A percentile compares a stretch with the other conserved stretches of the same genome.
phyloP scores from a whole-genome alignment of 2,888 invertebrate genomes.

The Drosophila siamana region DNA sequence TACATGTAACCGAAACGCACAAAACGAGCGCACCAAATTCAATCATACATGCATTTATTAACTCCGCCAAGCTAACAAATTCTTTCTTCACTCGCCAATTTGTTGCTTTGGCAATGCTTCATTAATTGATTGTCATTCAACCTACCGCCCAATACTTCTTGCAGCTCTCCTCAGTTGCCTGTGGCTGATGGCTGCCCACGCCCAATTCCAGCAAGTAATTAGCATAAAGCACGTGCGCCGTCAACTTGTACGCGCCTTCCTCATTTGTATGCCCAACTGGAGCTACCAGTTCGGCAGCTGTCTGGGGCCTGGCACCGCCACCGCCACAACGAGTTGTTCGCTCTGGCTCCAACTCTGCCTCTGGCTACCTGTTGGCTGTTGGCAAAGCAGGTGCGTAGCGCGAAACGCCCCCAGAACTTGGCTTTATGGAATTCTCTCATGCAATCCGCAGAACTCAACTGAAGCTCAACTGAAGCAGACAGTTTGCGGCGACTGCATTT shows the following conservation, averaged over 20 bases:
- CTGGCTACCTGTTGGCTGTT: constrained; percentile 67
- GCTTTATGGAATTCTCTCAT: constrained; percentile 50
- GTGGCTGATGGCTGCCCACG: constrained; percentile 53
- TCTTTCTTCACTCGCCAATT: too few species aligned
- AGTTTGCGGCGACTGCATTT: constrained; percentile 37
- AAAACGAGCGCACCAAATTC: constrained; percentile 29
- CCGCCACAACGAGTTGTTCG: neutral
- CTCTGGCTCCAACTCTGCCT: neutral
- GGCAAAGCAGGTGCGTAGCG: constrained; percentile 67
- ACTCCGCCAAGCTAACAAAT: neutral
- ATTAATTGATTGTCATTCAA: constrained; percentile 59
- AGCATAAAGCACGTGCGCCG: constrained; percentile 78
- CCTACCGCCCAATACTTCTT: constrained; percentile 1
- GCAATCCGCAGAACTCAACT: constrained; percentile 28
- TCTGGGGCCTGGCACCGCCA: constrained; percentile 31
- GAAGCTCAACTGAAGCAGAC: constrained; percentile 24
- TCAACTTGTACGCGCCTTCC: constrained; percentile 56
- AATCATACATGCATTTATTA: constrained; percentile 36
- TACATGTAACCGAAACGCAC: constrained; percentile 46
- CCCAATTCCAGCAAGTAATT: constrained; percentile 73
- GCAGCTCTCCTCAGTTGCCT: neutral
- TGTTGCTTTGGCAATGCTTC: constrained; percentile 22
- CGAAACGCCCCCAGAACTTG: constrained; percentile 53
- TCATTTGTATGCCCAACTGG: constrained; percentile 71
- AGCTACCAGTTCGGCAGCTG: constrained; percentile 44